Base-by-base conservation (phyloP, 2,888 invertebrate genomes). In the Selenia dentaria region DNA sequence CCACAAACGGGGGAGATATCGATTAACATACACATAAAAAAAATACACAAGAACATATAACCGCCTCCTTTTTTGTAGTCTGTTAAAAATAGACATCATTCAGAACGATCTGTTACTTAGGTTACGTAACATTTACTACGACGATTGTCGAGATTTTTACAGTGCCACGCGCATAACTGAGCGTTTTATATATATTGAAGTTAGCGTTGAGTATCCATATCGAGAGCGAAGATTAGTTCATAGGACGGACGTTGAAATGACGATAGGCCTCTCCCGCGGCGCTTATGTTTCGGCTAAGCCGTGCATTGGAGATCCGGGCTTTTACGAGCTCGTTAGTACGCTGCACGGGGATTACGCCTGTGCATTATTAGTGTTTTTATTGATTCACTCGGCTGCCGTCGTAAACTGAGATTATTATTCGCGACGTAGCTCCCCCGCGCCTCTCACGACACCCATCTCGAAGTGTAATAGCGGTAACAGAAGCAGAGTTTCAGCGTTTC, bases 351-450 rank as follows among this genome's bases (percentile, higher is more conserved):
- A 84, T 90, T 88, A 89, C 83, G 82, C 76, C 80, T 82, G 85
- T 88, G 90, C 90, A 90, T 90, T 90, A 90, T 90, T 90, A 90
- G 90, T 89, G 90, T 90, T 90, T 90, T 90, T 90, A 90, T 90
- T 90, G 90, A 90, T 90, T 90, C 87, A 85, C 87, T 89, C 89
- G 90, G 89, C 80, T 83, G 79, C 83, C 74, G 83, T 89, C 89
- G 90, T 90, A 89, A 90, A 90, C 81, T 85, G 88, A 89, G 89
- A 89, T 89, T 89, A 89, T 89, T 88, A 90, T 89, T 88, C 89
- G 86, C 84, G 81, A 79, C 80, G 76, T 72, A 57, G 67, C 74
- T 67, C 69, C 66, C 66, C 65, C 68, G 65, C 61, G 54, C 63
- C 32, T 47, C 50, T 54, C 57, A 43, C 40, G 41, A 43, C 51